phyloP scores from a whole-genome alignment of 2,797 vertebrate genomes.

The Phoeniculus purpureus region DNA sequence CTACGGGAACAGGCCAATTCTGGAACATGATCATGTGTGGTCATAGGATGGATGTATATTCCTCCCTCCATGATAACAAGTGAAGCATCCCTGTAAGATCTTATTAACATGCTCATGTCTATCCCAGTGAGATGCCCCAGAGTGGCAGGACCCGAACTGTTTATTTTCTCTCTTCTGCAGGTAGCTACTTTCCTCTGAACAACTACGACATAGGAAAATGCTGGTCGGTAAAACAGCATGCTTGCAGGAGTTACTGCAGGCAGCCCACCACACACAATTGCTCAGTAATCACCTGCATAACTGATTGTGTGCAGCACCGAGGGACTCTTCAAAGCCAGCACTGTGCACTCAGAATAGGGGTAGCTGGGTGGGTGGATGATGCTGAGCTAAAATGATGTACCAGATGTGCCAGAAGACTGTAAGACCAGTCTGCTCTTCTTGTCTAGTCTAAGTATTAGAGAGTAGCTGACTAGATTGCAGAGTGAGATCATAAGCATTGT shows the following conservation, averaged over 20 bases:
- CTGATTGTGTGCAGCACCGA: background rate
- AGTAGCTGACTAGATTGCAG: background rate
- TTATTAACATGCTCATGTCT: background rate
- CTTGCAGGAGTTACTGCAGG: background rate
- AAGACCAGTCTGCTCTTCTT: background rate
- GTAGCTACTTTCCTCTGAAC: background rate
- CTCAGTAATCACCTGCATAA: background rate
- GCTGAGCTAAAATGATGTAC: background rate
- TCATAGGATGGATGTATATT: background rate
- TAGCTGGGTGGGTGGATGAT: background rate
- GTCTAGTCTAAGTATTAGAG: background rate
- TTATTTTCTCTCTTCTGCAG: background rate
- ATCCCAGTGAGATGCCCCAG: background rate
- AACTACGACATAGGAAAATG: background rate
- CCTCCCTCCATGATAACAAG: background rate
- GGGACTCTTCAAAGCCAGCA: background rate
- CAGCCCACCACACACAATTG: background rate
- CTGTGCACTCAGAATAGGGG: background rate
- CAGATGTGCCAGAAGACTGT: background rate
- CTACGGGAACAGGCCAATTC: background rate
- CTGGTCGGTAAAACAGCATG: background rate
- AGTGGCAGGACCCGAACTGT: background rate
- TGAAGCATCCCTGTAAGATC: background rate
- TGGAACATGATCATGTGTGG: accelerated
- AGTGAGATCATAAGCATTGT: background rate